These are phyloP conservation scores for Spilosoma lubricipeda DNA, from an alignment of 2,888 invertebrate genomes.

Conservation along the genomic window DNA sequence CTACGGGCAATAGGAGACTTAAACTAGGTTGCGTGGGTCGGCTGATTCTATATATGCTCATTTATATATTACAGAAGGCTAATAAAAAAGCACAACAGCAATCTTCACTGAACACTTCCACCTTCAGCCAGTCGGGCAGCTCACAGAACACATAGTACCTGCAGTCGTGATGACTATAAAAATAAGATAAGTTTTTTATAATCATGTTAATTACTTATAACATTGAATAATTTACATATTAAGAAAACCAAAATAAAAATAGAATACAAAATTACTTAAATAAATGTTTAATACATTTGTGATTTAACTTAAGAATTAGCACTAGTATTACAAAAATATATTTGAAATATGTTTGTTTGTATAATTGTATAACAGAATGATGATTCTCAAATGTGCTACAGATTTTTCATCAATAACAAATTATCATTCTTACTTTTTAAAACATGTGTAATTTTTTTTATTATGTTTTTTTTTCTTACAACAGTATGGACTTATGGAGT, in stretches of 20 bases:
- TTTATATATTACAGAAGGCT: conserved; percentile 69
- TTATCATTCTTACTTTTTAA: too few species aligned
- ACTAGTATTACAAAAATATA: not conserved
- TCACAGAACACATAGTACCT: conserved; percentile 66
- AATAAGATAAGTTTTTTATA: not conserved
- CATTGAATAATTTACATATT: not conserved
- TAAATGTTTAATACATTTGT: too few species aligned
- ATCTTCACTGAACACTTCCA: conserved; percentile 65
- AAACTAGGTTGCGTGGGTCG: too few species aligned
- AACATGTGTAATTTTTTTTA: too few species aligned
- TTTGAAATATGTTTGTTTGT: too few species aligned
- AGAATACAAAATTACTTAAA: not conserved
- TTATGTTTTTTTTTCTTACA: too few species aligned
- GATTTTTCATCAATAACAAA: too few species aligned
- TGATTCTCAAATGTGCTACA: not conserved
- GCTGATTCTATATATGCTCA: too few species aligned
- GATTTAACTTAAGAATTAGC: not conserved
- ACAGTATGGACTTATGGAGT: too few species aligned
- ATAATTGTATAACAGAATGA: not conserved
- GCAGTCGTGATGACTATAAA: not conserved
- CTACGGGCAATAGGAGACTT: too few species aligned
- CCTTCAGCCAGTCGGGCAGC: conserved; percentile 76
- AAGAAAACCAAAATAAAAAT: not conserved
- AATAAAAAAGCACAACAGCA: conserved; percentile 61
- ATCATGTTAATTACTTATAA: not conserved